Evolutionary conservation across 2,797 vertebrate genomes (phyloP).

Genomic region (Sebastes elongatus): DNA sequence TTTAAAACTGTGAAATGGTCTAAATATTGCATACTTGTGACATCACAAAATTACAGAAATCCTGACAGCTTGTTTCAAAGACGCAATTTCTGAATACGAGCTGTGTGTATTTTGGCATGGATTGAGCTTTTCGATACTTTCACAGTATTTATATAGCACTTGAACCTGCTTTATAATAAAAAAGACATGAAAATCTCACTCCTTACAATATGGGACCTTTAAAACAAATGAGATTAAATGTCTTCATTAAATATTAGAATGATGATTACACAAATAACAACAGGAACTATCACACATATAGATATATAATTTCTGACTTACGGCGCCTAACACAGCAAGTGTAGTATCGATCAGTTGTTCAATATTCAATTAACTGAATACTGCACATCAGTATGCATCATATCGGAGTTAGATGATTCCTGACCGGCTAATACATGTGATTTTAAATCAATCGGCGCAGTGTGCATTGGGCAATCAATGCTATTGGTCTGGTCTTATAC

Average conservation of each 20-base stretch:
- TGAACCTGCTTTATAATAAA: no score
- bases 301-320: neutral
- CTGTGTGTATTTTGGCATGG: no score
- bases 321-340: neutral
- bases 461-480: conserved; percentile 13
- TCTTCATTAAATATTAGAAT: neutral
- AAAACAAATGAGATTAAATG: neutral
- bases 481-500: neutral
- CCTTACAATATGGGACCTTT: no score
- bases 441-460: conserved; percentile 2
- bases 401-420: neutral
- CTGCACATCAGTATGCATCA: conserved; percentile 19
- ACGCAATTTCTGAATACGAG: no score
- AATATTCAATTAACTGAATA: conserved; percentile 16
- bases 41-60: no score
- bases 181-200: no score
- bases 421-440: neutral
- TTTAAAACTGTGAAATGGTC: no score
- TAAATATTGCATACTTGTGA: no score
- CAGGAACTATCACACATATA: neutral
- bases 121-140: no score
- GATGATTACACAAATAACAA: neutral
- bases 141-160: no score
- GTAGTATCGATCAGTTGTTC: conserved; percentile 7
- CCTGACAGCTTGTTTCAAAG: no score